phyloP scores from a whole-genome alignment of 2,888 invertebrate species.

The Spatulosminthurus flaviceps region DNA sequence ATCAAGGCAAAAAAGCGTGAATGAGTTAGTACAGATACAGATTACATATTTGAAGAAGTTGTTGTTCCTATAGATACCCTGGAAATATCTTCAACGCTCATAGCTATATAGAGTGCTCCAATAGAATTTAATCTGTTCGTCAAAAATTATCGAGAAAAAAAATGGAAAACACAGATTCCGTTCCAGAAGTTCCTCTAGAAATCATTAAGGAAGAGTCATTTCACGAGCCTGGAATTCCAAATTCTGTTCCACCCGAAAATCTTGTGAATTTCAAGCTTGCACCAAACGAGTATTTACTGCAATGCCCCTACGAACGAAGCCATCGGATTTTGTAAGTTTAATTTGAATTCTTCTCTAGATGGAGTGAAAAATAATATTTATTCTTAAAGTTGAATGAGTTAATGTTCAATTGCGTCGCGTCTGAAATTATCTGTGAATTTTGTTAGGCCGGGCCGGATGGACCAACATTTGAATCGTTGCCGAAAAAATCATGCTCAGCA shows the following conservation, averaged over 20 bases:
- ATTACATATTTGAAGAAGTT: too few species aligned
- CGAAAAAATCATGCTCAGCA: neutral
- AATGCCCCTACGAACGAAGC: neutral
- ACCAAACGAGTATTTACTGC: constrained; percentile 3
- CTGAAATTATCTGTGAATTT: neutral
- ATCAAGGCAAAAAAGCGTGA: too few species aligned
- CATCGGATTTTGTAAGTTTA: constrained; percentile 25
- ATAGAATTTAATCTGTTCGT: too few species aligned
- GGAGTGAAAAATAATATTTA: too few species aligned
- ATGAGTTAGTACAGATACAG: too few species aligned
- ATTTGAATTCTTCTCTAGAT: neutral
- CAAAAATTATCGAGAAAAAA: too few species aligned
- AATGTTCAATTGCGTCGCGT: too few species aligned
- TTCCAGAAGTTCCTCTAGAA: neutral
- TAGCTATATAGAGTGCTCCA: too few species aligned
- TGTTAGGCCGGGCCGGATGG: neutral
- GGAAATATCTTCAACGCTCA: too few species aligned
- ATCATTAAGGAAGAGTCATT: neutral
- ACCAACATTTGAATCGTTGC: neutral
- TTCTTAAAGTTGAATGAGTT: neutral
- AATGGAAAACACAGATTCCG: neutral
- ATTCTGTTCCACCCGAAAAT: neutral
- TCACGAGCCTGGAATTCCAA: neutral
- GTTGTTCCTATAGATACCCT: too few species aligned
- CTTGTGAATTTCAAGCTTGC: neutral